A percentile compares a stretch with the other conserved stretches of the same genome.
These are phyloP conservation scores for Hepsetus odoe DNA, from an alignment of 2,113 vertebrate species.

Conservation along the genomic window DNA sequence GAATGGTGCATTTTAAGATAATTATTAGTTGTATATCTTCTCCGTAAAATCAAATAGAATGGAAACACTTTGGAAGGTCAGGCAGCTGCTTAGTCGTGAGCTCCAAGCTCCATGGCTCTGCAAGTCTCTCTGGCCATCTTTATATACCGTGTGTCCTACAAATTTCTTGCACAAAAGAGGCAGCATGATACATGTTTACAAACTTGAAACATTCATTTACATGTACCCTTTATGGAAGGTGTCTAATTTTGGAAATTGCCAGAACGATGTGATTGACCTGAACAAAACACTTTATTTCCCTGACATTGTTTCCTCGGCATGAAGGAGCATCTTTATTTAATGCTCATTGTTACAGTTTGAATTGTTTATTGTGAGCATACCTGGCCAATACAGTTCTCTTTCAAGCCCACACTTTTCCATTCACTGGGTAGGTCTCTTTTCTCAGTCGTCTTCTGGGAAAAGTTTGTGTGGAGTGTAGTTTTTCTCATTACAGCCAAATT, in stretches of 20 bases:
- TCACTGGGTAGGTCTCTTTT: slow-evolving; percentile 50
- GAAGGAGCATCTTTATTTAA: slow-evolving; percentile 62
- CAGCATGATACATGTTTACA: slow-evolving; percentile 81
- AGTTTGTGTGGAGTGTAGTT: slow-evolving; percentile 71
- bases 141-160: slow-evolving; percentile 66
- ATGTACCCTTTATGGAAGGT: slow-evolving; percentile 64
- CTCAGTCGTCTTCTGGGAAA: slow-evolving; percentile 65
- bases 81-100: slow-evolving; percentile 12
- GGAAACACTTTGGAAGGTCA: slow-evolving; percentile 49
- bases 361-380: slow-evolving; percentile 54
- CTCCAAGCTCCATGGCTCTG: not conserved
- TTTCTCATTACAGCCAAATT: slow-evolving; percentile 72
- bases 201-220: slow-evolving; percentile 73
- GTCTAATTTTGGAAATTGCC: slow-evolving; percentile 30
- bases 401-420: slow-evolving; percentile 39
- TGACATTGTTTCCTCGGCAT: slow-evolving; percentile 37
- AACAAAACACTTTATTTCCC: slow-evolving; percentile 34
- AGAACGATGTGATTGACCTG: slow-evolving; percentile 26
- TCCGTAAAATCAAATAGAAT: slow-evolving; percentile 68
- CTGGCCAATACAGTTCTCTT: slow-evolving; percentile 45
- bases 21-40: slow-evolving; percentile 82
- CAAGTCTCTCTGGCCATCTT: slow-evolving; percentile 48
- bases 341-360: slow-evolving; percentile 51
- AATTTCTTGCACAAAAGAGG: slow-evolving; percentile 76
- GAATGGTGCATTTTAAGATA: slow-evolving; percentile 67